Base-by-base conservation (phyloP, 92 coral and sea anemone genomes). In the Hydrozoanthus gracilis region DNA sequence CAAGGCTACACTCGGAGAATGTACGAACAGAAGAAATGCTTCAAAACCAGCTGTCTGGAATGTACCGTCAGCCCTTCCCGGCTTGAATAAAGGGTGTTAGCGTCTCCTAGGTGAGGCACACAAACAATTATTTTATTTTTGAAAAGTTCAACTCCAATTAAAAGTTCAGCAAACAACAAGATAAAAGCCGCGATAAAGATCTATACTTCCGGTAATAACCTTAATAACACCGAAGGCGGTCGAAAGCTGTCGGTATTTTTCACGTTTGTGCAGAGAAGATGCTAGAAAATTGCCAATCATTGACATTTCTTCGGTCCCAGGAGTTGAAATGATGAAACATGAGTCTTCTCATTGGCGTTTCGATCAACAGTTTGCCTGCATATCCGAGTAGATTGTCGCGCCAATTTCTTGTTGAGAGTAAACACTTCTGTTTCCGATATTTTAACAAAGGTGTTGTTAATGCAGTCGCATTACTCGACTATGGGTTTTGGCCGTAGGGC, bases 161-260 rank as follows among this genome's bases (percentile, higher is more conserved):
- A 55, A 55, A 55, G 51, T 77, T 77, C 82, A 77, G 66, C 82
- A 77, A 77, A 77, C 69, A 77, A 45, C 27, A 77, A 16, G 52
- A 77, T 46, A 56, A 77, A 52, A 77, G 51, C 51, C 6, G 68
- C 52, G 82, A 77, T 77, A 50, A 76, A 54, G 67, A 77, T 77
- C 69, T 39, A 44, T 55, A 18, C 51, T 77, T 77, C 82, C 82
- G 67, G 15, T 35, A 54, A 12, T 54, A 77, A 35, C 14, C 50
- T 54, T 77, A 77, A 10, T 11, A 52, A 77, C 20, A 54, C 58
- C 66, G 47, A 39, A 4, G 82, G 67, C 35, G 82, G 55, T 56
- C 51, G 27, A 56, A 13, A 56, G 15, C 52, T 56, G 82, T 56
- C 82, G 20, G 35, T 77, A 49, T 55, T 56, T 56, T 66, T 8